These are phyloP conservation scores for Manis javanica DNA, from an alignment of 2,797 vertebrate species.

Conservation along the genomic window DNA sequence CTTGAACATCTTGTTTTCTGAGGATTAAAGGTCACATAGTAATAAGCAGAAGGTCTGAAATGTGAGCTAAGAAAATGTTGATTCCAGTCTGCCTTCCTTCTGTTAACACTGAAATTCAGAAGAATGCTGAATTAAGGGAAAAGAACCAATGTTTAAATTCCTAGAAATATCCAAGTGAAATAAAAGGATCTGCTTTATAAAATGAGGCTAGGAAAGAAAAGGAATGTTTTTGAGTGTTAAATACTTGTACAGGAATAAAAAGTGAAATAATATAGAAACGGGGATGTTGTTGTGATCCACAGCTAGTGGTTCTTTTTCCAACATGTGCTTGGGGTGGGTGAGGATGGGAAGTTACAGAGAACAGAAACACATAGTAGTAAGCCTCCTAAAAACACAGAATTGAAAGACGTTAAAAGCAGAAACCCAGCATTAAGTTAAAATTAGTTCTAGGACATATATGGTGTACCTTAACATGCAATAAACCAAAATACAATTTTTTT, in stretches of 20 bases:
- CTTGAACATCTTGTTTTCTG: neutral
- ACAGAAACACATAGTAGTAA: neutral
- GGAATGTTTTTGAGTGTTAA: neutral
- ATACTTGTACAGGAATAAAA: neutral
- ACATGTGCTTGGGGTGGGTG: fast-evolving
- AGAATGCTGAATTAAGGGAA: neutral
- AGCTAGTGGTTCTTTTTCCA: neutral
- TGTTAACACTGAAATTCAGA: neutral
- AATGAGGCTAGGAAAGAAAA: neutral
- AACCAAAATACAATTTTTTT: neutral
- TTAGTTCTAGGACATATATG: neutral
- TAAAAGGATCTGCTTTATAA: neutral
- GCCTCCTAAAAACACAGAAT: neutral
- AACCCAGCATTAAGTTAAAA: neutral
- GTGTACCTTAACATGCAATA: neutral
- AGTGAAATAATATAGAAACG: neutral
- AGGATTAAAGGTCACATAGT: neutral
- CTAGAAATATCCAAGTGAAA: neutral
- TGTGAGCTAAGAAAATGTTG: neutral
- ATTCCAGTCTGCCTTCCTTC: fast-evolving
- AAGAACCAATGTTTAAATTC: neutral
- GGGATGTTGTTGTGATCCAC: neutral
- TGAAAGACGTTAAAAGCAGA: neutral
- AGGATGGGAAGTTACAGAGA: neutral
- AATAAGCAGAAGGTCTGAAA: neutral